Evolutionary conservation across 64 coral and sea anemone genomes (phyloP).

Genomic region (Stylophora pistillata): DNA sequence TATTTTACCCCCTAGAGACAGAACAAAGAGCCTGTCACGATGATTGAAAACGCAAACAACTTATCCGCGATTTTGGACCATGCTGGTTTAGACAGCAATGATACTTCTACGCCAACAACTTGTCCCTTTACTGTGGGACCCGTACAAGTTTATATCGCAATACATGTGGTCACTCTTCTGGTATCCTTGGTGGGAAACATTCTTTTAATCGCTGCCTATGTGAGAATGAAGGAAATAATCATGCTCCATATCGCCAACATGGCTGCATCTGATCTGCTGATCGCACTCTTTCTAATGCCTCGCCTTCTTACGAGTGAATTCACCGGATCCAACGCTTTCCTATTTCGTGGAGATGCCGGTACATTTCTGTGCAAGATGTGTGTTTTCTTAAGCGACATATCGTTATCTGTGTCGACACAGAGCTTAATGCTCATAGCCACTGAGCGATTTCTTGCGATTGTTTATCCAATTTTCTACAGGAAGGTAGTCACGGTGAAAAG

Average conservation of each 20-base stretch:
- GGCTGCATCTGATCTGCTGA: slow-evolving; percentile 68
- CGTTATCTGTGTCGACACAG: slow-evolving; percentile 52
- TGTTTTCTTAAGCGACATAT: slow-evolving; percentile 55
- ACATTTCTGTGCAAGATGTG: slow-evolving; percentile 48
- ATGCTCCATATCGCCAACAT: slow-evolving; percentile 73
- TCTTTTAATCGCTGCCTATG: slow-evolving; percentile 38
- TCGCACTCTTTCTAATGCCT: slow-evolving; percentile 34
- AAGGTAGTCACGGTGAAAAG: slow-evolving; percentile 12
- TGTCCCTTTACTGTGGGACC: too few species aligned
- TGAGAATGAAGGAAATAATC: slow-evolving; percentile 32
- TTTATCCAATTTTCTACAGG: slow-evolving; percentile 44
- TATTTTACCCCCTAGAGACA: too few species aligned
- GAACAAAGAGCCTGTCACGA: too few species aligned
- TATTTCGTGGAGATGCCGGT: neutral
- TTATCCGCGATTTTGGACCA: too few species aligned
- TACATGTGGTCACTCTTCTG: neutral
- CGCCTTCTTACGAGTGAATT: slow-evolving; percentile 25
- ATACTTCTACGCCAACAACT: too few species aligned
- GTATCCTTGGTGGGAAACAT: slow-evolving; percentile 44
- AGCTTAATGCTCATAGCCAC: slow-evolving; percentile 59
- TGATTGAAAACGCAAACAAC: too few species aligned
- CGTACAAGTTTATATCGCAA: neutral
- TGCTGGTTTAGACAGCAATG: too few species aligned
- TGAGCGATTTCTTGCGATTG: slow-evolving; percentile 64
- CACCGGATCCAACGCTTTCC: neutral